Percentiles rank a stretch among this genome's conserved stretches.
phyloP scores from a whole-genome alignment of 2,888 invertebrate genomes.

The Mimumesa dahlbomi region DNA sequence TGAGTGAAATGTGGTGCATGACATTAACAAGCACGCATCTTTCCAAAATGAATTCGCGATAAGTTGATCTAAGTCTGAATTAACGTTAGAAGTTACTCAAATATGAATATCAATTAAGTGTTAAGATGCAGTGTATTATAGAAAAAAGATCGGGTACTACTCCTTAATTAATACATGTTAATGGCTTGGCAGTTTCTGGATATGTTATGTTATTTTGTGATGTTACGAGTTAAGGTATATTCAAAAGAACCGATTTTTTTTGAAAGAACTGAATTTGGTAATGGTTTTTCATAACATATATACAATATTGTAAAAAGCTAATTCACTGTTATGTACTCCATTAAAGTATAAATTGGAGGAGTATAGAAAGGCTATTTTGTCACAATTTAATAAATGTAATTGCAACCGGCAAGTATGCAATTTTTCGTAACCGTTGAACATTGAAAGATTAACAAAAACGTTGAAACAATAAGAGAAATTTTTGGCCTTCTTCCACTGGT shows the following conservation, averaged over 20 bases:
- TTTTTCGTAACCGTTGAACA: slow-evolving; percentile 7
- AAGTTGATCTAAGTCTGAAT: slow-evolving; percentile 37
- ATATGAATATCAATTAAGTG: slow-evolving; percentile 34
- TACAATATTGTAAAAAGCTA: slow-evolving; percentile 47
- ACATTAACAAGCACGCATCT: slow-evolving; percentile 31
- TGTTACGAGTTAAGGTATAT: slow-evolving; percentile 31
- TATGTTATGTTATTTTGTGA: slow-evolving; percentile 36
- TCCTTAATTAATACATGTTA: slow-evolving; percentile 34
- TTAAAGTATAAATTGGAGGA: slow-evolving; percentile 20
- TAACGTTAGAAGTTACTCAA: slow-evolving; percentile 32
- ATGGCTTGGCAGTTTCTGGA: slow-evolving; percentile 40
- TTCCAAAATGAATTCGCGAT: slow-evolving; percentile 35
- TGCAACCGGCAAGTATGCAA: slow-evolving; percentile 3
- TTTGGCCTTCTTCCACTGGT: slow-evolving; percentile 13
- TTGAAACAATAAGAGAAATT: neutral
- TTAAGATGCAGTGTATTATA: slow-evolving; percentile 46
- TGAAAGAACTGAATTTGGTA: slow-evolving; percentile 24
- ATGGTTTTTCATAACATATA: slow-evolving; percentile 35
- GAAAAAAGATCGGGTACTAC: slow-evolving; percentile 37
- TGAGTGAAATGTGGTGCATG: slow-evolving; percentile 38
- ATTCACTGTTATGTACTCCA: slow-evolving; percentile 47
- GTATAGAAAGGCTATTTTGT: slow-evolving; percentile 45
- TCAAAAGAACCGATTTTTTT: slow-evolving; percentile 22
- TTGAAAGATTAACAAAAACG: neutral
- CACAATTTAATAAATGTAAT: slow-evolving; percentile 44